Base-by-base conservation (phyloP, 2,113 vertebrate genomes). In the Pontoporia blainvillei region DNA sequence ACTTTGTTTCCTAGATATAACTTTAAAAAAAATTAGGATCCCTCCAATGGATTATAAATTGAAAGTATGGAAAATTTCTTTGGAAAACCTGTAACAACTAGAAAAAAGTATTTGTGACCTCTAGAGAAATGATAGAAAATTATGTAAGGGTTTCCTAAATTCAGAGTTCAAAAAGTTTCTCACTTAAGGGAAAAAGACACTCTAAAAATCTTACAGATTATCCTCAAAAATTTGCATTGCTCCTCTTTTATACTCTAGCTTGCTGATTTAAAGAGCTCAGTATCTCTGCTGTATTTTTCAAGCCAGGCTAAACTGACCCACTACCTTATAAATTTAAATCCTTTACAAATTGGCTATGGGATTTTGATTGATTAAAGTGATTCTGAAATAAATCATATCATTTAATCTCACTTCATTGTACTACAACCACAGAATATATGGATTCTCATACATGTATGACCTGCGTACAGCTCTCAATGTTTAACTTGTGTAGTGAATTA, bases 401-500 rank as follows among this genome's bases (percentile, higher is more conserved):
- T 52, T 84, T 64, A 76, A 83, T 46, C 49, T 83, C 14, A 8
- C 6, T 72, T 75, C 25, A 49, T 44, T 93, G 23, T 44, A 44
- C 15, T 59, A 44, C 3, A 79, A 3, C 10, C 10, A 41, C 29
- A 84, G 15, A 92, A n/a, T 69, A 66, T 34, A 71, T 78, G 31
- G 31, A 64, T 59, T 86, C 44, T 85, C 12, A n/a, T 41, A 52
- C 14, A 9, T n/a, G 44, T 81, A 64, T 57, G 66, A 10, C 84
- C 69, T 64, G 39, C 46, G 93, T 31, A 66, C 84, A 97, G 81
- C 73, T 86, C 62, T 94, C 59, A 11, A 29, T 84, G 62, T 94
- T 79, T 73, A 78, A 72, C 15, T 7, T 97, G 46, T 41, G 34
- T 12, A 54, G 52, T 61, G 41, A 89, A 39, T 98, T 97, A 99